phyloP scores from a whole-genome alignment of 2,113 vertebrate species.

The Tupaia chinensis region DNA sequence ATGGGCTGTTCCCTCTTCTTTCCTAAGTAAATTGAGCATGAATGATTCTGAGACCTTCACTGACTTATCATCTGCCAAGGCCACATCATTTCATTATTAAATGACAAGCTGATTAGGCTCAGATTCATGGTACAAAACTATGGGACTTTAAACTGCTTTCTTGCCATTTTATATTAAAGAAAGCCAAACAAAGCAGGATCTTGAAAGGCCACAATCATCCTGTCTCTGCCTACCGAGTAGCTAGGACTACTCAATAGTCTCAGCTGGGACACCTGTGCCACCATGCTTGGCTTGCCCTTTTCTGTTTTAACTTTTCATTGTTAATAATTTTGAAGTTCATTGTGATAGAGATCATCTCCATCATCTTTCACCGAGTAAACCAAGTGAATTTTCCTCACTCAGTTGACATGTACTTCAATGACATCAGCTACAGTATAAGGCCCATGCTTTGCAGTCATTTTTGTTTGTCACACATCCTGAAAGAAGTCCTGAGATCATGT shows the following conservation, averaged over 20 bases:
- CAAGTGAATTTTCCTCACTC: not conserved
- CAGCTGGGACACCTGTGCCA: no score
- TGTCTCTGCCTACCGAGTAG: no score
- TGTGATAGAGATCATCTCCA: not conserved
- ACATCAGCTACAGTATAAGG: not conserved
- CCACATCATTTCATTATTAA: conserved; percentile 1
- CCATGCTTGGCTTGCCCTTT: not conserved
- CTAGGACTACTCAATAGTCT: no score
- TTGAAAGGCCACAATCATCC: no score
- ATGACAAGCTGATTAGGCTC: not conserved
- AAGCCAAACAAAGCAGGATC: no score
- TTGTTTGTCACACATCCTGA: not conserved
- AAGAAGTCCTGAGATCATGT: conserved; percentile 4
- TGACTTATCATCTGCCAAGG: not conserved
- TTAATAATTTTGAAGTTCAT: not conserved
- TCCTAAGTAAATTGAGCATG: conserved; percentile 30
- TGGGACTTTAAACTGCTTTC: not conserved
- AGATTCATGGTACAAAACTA: not conserved
- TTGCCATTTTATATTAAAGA: not conserved
- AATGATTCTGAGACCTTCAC: conserved; percentile 30
- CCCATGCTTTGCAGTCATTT: not conserved
- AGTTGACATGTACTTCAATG: not conserved
- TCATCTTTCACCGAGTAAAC: not conserved
- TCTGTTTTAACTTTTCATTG: conserved; percentile 23
- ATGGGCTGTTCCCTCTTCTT: not conserved